phyloP scores from a whole-genome alignment of 2,888 invertebrate species.

The Netelia melanura region DNA sequence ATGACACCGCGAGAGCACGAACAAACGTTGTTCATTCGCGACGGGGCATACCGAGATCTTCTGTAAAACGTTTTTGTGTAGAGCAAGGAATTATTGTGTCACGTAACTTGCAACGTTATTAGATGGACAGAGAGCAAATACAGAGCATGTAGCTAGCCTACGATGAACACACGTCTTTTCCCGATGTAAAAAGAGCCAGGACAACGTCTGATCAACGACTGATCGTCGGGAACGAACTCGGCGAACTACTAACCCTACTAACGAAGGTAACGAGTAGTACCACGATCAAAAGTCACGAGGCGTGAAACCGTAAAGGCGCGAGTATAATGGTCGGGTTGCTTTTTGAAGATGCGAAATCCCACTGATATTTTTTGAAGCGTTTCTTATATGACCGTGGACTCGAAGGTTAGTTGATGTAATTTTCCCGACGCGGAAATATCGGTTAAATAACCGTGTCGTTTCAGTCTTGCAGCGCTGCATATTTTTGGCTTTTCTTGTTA shows the following conservation, averaged over 20 bases:
- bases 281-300: constrained; percentile 60
- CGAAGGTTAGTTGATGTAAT: background rate
- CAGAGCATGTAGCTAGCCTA: background rate
- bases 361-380: background rate
- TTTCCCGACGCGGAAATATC: background rate
- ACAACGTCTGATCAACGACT: constrained; percentile 35
- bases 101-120: background rate
- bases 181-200: background rate
- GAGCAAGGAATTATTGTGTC: background rate
- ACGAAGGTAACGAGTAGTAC: constrained; percentile 10
- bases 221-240: constrained; percentile 36
- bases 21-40: constrained; percentile 39
- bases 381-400: background rate
- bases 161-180: background rate
- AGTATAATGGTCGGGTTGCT: constrained; percentile 37
- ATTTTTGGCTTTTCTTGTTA: too few relatives aligned
- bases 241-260: constrained; percentile 29
- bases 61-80: background rate
- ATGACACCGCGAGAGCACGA: constrained; percentile 75
- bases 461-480: too few relatives aligned
- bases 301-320: constrained; percentile 60
- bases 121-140: background rate
- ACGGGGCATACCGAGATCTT: background rate
- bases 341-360: constrained; percentile 2
- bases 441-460: too few relatives aligned